Conservation (phyloP, 2,113 vertebrate genomes). For the Etheostoma cragini region DNA sequence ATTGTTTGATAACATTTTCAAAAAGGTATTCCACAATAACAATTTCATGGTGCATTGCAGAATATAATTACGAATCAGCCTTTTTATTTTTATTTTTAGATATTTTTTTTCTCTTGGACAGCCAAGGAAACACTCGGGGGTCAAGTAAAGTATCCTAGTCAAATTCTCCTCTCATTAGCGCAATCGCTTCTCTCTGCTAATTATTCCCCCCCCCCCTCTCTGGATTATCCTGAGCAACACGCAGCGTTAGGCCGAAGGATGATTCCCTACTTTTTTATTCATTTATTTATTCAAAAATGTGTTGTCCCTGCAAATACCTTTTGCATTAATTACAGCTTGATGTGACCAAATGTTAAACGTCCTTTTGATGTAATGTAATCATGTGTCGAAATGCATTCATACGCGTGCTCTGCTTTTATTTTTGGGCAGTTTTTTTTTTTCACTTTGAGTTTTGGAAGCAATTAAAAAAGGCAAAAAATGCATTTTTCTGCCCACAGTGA, state of each 20-base stretch:
- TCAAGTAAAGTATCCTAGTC: conserved; percentile 86
- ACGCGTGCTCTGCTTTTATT: conserved; percentile 62
- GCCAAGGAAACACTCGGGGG: conserved; percentile 80
- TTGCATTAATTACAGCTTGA: conserved; percentile 78
- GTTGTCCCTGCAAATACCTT: conserved; percentile 73
- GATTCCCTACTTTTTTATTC: conserved; percentile 51
- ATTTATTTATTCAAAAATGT: conserved; percentile 43
- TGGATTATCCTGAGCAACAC: conserved; percentile 72
- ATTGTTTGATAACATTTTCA: conserved; percentile 88
- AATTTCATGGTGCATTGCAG: conserved; percentile 88
- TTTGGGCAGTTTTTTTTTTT: conserved; percentile 61
- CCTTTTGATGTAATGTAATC: conserved; percentile 82
- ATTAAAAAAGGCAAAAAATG: conserved; percentile 77
- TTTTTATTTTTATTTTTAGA: conserved; percentile 58
- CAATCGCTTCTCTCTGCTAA: conserved; percentile 85
- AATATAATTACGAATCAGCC: conserved; percentile 85
- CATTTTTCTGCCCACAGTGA: conserved; percentile 68
- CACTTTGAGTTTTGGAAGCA: conserved; percentile 67
- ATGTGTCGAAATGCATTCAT: conserved; percentile 66
- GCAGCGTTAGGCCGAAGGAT: conserved; percentile 59
- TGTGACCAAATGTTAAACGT: conserved; percentile 78
- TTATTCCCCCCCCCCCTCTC: conserved; percentile 79
- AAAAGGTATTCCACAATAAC: conserved; percentile 88
- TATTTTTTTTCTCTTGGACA: conserved; percentile 71
- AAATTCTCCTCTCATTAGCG: conserved; percentile 86